A percentile compares a stretch with the other conserved stretches of the same genome.
These are phyloP conservation scores for Hyles vespertilio DNA, from an alignment of 1,140 invertebrate species.

Conservation along the genomic window DNA sequence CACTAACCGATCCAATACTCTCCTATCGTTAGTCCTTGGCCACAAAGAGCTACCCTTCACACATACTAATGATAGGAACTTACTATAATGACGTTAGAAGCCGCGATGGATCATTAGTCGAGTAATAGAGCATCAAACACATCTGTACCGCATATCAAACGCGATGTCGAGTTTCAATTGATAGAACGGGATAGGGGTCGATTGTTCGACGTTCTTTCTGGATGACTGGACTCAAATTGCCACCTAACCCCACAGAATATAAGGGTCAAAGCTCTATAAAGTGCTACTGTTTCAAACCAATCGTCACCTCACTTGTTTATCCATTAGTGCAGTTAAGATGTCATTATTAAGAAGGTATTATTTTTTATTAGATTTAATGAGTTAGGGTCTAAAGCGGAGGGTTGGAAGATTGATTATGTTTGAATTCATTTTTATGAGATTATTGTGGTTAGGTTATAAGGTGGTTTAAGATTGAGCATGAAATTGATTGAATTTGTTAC, in stretches of 20 bases:
- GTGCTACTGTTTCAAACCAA: not conserved
- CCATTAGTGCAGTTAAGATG: slow-evolving; percentile 21
- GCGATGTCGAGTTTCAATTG: slow-evolving; percentile 25
- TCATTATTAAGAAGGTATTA: slow-evolving; percentile 8
- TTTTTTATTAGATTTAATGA: slow-evolving; percentile 8
- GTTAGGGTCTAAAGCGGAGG: not conserved
- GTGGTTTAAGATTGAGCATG: too few relatives aligned
- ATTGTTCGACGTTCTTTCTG: slow-evolving; percentile 19
- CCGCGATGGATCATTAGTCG: slow-evolving; percentile 4
- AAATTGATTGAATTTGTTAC: too few relatives aligned
- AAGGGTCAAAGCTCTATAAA: not conserved
- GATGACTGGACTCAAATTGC: not conserved
- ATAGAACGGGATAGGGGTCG: slow-evolving; percentile 26
- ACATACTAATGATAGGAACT: not conserved
- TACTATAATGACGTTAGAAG: slow-evolving; percentile 2
- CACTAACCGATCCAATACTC: too few relatives aligned
- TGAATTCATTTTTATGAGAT: too few relatives aligned
- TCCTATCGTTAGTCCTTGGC: too few relatives aligned
- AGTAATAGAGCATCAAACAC: slow-evolving; percentile 23
- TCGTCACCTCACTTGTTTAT: slow-evolving; percentile 21
- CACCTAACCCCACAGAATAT: not conserved
- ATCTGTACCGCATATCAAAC: slow-evolving; percentile 18
- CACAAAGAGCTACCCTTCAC: not conserved
- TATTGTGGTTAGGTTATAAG: too few relatives aligned
- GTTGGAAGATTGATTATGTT: too few relatives aligned